Base-by-base conservation (phyloP, 2,113 vertebrate genomes). In the Microtus pennsylvanicus region DNA sequence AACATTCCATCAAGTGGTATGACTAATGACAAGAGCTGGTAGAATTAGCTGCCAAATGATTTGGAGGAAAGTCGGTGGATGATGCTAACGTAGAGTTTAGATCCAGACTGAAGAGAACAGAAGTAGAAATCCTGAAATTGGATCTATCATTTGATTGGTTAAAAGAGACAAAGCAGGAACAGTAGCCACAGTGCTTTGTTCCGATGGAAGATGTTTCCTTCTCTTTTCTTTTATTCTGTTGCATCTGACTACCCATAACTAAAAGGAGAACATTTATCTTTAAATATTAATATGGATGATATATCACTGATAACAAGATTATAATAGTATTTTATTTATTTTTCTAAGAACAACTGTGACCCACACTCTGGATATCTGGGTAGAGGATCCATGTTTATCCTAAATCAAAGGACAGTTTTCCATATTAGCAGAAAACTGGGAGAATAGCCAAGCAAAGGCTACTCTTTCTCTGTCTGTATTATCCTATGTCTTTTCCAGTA, bases 221-320 rank as follows among this genome's bases (percentile, higher is more conserved):
- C 21, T 3, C 50, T 45, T 47, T 50, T 11, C 50, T 45, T 47
- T 50, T 12, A 2, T 50, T 19, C 16, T 5, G 47, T 52, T 47
- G 26, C 9, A n/a, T 22, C 14, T 2, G 0, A 3, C 5, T 3
- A 0, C 3, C 35, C 9, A 33, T 33, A 13, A 50, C 67, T 1
- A 93, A 38, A 52, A 69, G 33, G 55, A 75, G 19, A 76, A 91
- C 76, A 3, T 2, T 35, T 38, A 61, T 19, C 42, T 81, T 94
- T 90, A 85, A 94, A 55, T 75, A 80, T 8, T 55, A 24, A 47
- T 14, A 19, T 16, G 61, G 61, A 89, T 19, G 55, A 50, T 88
- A 35, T 47, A 45, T 74, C 7, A n/a, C 21, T 70, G 26, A 80
- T 30, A 8, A 93, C 91, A 90, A 70, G 3, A 1, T 1, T 87